Percentiles rank a stretch among this genome's conserved stretches.
These are phyloP conservation scores for Trachurus trachurus DNA, from an alignment of 2,797 vertebrate genomes.

Conservation along the genomic window DNA sequence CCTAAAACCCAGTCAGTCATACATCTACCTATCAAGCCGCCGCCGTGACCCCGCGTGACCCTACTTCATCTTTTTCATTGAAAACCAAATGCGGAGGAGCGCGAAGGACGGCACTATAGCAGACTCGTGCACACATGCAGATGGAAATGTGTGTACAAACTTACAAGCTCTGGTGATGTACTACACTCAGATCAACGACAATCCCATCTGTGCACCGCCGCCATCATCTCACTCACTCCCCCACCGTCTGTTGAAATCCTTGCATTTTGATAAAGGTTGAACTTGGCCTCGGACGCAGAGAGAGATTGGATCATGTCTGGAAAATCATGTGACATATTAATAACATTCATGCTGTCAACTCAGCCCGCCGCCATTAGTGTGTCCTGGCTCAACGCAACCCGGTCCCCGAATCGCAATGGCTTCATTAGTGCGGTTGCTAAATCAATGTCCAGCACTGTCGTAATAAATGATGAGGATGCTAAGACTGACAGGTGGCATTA, in stretches of 20 bases:
- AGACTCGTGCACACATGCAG: conserved; percentile 9
- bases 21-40: conserved; percentile 47
- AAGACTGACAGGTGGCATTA: conserved; percentile 81
- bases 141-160: not conserved
- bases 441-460: conserved; percentile 63
- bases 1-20: conserved; percentile 54
- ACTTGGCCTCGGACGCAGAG: conserved; percentile 45
- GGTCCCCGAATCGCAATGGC: conserved; percentile 77
- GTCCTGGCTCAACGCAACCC: conserved; percentile 65
- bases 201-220: conserved; percentile 9
- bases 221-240: not conserved
- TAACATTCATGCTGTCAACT: conserved; percentile 60
- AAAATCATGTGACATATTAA: conserved; percentile 81
- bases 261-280: conserved; percentile 47
- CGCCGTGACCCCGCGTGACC: conserved; percentile 43
- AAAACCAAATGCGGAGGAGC: conserved; percentile 35
- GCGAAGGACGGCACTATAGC: not conserved
- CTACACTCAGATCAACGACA: not conserved
- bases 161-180: not conserved
- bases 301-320: conserved; percentile 76
- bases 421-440: conserved; percentile 73
- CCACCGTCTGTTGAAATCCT: conserved; percentile 9
- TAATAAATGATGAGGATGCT: conserved; percentile 79
- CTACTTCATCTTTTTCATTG: conserved; percentile 42
- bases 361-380: conserved; percentile 65